phyloP scores from a whole-genome alignment of 1,140 invertebrate genomes.

The Coenobita brevimanus region DNA sequence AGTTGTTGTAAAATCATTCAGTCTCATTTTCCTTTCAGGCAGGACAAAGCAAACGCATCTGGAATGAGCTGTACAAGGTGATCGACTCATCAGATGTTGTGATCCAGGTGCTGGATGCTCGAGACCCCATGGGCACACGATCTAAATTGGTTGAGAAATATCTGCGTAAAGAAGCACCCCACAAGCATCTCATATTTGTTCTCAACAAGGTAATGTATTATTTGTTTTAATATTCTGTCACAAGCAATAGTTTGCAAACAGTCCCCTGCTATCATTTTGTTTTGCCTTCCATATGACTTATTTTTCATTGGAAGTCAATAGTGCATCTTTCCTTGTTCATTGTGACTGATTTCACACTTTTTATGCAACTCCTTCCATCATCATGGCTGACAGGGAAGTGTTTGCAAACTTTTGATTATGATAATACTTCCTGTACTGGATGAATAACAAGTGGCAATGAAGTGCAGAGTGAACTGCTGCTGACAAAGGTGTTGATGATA shows the following conservation, averaged over 20 bases:
- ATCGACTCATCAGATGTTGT: conserved; percentile 99
- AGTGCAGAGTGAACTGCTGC: too few relatives aligned
- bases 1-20: not conserved
- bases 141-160: conserved; percentile 94
- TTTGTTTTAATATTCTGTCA: not conserved
- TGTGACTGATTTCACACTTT: too few relatives aligned
- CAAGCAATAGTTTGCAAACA: not conserved
- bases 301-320: too few relatives aligned
- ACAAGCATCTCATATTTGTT: conserved; percentile 96
- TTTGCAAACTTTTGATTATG: too few relatives aligned
- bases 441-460: too few relatives aligned
- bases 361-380: too few relatives aligned
- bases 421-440: too few relatives aligned
- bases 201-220: conserved; percentile 86
- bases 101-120: conserved; percentile 92
- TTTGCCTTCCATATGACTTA: too few relatives aligned
- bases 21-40: conserved; percentile 74
- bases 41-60: conserved; percentile 97
- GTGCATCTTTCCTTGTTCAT: too few relatives aligned
- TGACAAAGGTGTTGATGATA: too few relatives aligned
- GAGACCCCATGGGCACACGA: conserved; percentile 96
- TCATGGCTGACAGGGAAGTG: too few relatives aligned
- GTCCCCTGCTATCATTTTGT: not conserved
- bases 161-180: conserved; percentile 90
- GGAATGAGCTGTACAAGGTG: conserved; percentile 99